Evolutionary conservation across 2,888 invertebrate species (phyloP).

Genomic region (Andrena hattorfiana): DNA sequence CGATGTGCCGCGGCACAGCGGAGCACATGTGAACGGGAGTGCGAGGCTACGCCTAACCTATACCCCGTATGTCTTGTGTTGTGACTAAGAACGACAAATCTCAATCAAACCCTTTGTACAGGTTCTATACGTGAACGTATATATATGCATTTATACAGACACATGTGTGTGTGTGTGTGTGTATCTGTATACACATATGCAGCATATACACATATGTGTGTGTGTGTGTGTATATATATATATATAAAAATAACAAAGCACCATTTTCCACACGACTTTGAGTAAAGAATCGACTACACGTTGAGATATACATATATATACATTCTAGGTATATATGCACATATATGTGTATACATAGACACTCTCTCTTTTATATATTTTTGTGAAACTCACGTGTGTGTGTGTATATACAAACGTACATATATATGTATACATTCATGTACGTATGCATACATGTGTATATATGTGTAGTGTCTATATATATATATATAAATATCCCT

Average conservation of each 20-base stretch:
- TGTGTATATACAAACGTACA: slow-evolving; percentile 82
- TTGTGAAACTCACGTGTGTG: slow-evolving; percentile 84
- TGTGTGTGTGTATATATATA: slow-evolving; percentile 51
- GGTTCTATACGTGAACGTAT: slow-evolving; percentile 78
- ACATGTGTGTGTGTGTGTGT: slow-evolving; percentile 1
- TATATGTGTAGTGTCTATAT: slow-evolving; percentile 73
- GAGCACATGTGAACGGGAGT: slow-evolving; percentile 62
- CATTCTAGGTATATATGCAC: slow-evolving; percentile 69
- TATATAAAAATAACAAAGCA: slow-evolving; percentile 68
- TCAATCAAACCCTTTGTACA: slow-evolving; percentile 84
- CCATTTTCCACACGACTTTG: slow-evolving; percentile 82
- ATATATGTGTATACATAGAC: slow-evolving; percentile 72
- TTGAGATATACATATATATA: slow-evolving; percentile 70
- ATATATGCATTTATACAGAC: slow-evolving; percentile 43
- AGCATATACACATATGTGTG: slow-evolving; percentile 55
- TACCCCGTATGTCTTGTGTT: slow-evolving; percentile 84
- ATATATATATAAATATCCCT: no score
- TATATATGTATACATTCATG: slow-evolving; percentile 55
- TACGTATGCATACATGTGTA: slow-evolving; percentile 65
- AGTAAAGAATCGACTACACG: slow-evolving; percentile 78
- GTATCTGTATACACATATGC: slow-evolving; percentile 19
- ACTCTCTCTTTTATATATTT: slow-evolving; percentile 85
- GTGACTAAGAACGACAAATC: slow-evolving; percentile 78
- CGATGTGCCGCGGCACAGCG: slow-evolving; percentile 45
- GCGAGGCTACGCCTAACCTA: slow-evolving; percentile 71